phyloP scores from a whole-genome alignment of 2,113 vertebrate species.

The Salvelinus sp. region DNA sequence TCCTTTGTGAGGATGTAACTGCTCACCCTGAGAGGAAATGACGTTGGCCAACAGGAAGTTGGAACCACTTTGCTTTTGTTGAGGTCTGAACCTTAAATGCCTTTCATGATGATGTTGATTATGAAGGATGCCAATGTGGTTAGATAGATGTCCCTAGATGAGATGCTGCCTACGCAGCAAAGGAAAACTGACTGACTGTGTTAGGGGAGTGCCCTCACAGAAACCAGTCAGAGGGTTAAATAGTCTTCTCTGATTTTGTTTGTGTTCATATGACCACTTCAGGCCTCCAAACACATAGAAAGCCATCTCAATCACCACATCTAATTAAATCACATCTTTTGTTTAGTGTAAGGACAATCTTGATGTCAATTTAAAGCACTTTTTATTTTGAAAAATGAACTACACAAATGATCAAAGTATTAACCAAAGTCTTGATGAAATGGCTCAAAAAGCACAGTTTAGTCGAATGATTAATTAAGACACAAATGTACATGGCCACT shows the following conservation, averaged over 20 bases:
- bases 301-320: slow-evolving; percentile 32
- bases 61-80: slow-evolving; percentile 38
- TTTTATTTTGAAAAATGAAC: slow-evolving; percentile 15
- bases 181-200: slow-evolving; percentile 13
- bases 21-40: slow-evolving; percentile 34
- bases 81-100: slow-evolving; percentile 23
- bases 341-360: slow-evolving; percentile 51
- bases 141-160: slow-evolving; percentile 27
- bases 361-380: slow-evolving; percentile 43
- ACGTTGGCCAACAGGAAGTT: slow-evolving; percentile 39
- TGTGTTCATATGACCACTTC: slow-evolving; percentile 32
- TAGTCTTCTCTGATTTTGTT: slow-evolving; percentile 46
- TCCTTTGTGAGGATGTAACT: slow-evolving; percentile 19
- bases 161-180: not conserved
- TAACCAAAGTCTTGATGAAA: slow-evolving; percentile 23
- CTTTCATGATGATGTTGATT: slow-evolving; percentile 28
- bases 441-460: slow-evolving; percentile 5
- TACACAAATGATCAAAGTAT: slow-evolving; percentile 32
- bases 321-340: slow-evolving; percentile 42
- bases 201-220: slow-evolving; percentile 19
- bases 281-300: slow-evolving; percentile 34
- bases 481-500: slow-evolving; percentile 39
- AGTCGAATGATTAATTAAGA: slow-evolving; percentile 17
- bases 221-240: slow-evolving; percentile 25
- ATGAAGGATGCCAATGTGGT: slow-evolving; percentile 34